Evolutionary conservation across 2,888 invertebrate species (phyloP).

Genomic region (Muschampia plurimacula): DNA sequence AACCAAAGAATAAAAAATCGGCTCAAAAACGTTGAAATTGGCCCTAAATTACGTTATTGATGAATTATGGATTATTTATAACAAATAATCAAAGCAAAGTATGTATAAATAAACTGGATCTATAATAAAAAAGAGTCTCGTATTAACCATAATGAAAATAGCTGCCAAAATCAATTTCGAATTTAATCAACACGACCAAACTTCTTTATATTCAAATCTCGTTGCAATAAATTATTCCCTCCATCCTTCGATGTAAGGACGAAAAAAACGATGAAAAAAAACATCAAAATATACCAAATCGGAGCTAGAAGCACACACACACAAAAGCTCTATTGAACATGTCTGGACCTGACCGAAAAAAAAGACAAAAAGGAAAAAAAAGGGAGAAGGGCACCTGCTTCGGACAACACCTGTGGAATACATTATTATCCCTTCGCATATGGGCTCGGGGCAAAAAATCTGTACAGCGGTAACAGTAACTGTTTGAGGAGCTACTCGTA

Average conservation of each 20-base stretch:
- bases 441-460: slow-evolving; percentile 40
- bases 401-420: slow-evolving; percentile 76
- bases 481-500: slow-evolving; percentile 4
- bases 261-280: slow-evolving; percentile 52
- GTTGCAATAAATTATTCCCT: slow-evolving; percentile 63
- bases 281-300: slow-evolving; percentile 63
- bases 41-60: too few species aligned
- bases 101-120: neutral
- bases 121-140: neutral
- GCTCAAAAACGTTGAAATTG: too few species aligned
- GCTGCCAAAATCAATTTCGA: slow-evolving; percentile 1
- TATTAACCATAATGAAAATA: neutral
- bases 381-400: slow-evolving; percentile 68
- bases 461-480: slow-evolving; percentile 27
- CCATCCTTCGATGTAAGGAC: slow-evolving; percentile 48
- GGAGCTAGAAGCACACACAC: slow-evolving; percentile 64
- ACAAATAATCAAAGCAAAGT: too few species aligned
- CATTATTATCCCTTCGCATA: slow-evolving; percentile 56
- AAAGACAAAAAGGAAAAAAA: slow-evolving; percentile 46
- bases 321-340: slow-evolving; percentile 74
- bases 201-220: slow-evolving; percentile 54
- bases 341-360: slow-evolving; percentile 69
- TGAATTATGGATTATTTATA: too few species aligned
- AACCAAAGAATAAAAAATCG: too few species aligned
- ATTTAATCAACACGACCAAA: slow-evolving; percentile 15